These are phyloP conservation scores for Columba guinea DNA, from an alignment of 2,797 vertebrate genomes.

Conservation along the genomic window DNA sequence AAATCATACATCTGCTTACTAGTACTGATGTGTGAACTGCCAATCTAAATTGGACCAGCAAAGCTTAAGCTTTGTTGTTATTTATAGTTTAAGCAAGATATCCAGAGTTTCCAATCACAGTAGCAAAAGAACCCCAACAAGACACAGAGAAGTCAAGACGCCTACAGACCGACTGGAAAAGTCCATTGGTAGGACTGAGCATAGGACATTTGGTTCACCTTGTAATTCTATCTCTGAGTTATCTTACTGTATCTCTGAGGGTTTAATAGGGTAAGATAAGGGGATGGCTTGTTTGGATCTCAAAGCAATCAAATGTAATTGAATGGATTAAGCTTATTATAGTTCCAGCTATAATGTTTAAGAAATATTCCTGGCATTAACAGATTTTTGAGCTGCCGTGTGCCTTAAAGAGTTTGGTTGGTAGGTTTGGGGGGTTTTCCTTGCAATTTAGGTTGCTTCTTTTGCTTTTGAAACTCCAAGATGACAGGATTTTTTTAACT, in stretches of 20 bases:
- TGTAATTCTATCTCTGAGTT: neutral
- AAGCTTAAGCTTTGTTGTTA: neutral
- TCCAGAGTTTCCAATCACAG: neutral
- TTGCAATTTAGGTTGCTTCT: neutral
- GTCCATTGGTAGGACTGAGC: neutral
- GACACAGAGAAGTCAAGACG: neutral
- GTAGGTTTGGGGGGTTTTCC: neutral
- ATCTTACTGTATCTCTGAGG: neutral
- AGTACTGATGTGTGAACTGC: neutral
- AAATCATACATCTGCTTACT: neutral
- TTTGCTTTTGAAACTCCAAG: neutral
- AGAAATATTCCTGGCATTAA: neutral
- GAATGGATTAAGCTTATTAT: neutral
- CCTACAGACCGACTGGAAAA: neutral
- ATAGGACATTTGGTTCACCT: neutral
- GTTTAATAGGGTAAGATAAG: neutral
- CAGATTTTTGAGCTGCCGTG: neutral
- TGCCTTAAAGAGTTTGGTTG: neutral
- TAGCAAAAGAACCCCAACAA: neutral
- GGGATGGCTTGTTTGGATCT: neutral
- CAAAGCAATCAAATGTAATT: slow-evolving; percentile 7
- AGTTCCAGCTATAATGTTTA: neutral
- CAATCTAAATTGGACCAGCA: neutral
- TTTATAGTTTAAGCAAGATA: neutral
- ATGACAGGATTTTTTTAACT: neutral